These are phyloP conservation scores for Drosophila paramelanica DNA, from an alignment of 2,888 invertebrate species.

Conservation along the genomic window DNA sequence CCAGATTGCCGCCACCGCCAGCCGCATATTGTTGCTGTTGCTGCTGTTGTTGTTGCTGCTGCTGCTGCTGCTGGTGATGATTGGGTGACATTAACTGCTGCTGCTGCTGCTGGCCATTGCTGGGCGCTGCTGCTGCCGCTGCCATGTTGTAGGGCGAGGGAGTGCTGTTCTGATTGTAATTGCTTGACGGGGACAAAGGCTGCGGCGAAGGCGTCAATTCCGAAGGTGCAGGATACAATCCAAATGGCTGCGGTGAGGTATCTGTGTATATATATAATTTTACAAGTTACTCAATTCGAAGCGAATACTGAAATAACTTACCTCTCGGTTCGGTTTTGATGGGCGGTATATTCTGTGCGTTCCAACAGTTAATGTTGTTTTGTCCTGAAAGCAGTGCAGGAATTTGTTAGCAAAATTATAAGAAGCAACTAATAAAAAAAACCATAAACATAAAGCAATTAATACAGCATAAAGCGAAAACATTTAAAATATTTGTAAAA, in stretches of 20 bases:
- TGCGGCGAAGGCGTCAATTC: conserved; percentile 84
- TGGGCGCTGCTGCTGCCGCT: conserved; percentile 45
- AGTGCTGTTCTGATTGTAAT: conserved; percentile 81
- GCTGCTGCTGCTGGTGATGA: conserved; percentile 69
- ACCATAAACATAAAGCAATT: neutral
- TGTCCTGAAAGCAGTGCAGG: conserved; percentile 59
- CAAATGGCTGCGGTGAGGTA: conserved; percentile 83
- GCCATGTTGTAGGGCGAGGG: conserved; percentile 82
- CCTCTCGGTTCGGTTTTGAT: conserved; percentile 85
- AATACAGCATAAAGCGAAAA: neutral
- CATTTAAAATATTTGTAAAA: neutral
- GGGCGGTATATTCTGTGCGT: conserved; percentile 79
- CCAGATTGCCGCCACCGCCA: conserved; percentile 42
- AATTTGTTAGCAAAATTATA: conserved; percentile 33
- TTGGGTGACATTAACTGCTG: conserved; percentile 73
- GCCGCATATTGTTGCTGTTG: conserved; percentile 56
- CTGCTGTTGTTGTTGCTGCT: conserved; percentile 56
- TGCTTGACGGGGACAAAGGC: conserved; percentile 83
- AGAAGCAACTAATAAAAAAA: conserved; percentile 20
- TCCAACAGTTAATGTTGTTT: conserved; percentile 78
- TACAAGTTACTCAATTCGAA: too few species aligned
- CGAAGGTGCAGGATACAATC: conserved; percentile 78
- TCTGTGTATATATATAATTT: conserved; percentile 58
- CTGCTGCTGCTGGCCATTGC: conserved; percentile 66
- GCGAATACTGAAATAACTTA: conserved; percentile 41